These are phyloP conservation scores for Andrena cerasifolii DNA, from an alignment of 1,140 invertebrate genomes.

Conservation along the genomic window DNA sequence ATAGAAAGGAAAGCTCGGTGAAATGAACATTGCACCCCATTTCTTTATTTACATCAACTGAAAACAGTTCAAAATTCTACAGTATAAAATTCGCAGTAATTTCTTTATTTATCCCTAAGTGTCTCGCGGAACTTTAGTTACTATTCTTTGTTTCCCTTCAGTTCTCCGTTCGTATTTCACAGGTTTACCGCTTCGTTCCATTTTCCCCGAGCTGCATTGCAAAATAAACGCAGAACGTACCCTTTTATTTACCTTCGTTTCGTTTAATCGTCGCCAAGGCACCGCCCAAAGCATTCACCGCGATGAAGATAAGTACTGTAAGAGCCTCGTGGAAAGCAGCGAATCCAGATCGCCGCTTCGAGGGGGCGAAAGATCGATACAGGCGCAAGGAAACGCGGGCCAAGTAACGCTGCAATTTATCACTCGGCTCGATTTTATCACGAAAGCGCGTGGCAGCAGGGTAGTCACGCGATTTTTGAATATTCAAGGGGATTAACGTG, in stretches of 20 bases:
- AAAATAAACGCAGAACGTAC: no score
- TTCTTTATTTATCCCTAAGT: no score
- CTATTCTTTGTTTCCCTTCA: no score
- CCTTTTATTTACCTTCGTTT: no score
- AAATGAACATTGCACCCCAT: no score
- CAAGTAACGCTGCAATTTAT: not conserved
- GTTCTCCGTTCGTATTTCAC: no score
- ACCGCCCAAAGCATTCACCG: not conserved
- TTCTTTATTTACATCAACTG: no score
- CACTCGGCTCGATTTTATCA: not conserved
- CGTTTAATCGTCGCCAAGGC: not conserved
- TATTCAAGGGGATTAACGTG: conserved; percentile 11
- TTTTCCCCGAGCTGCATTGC: no score
- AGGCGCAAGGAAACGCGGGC: not conserved
- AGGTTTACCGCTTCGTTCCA: no score
- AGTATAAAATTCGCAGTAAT: no score
- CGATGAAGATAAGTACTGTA: not conserved
- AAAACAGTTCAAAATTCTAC: no score
- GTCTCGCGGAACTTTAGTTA: no score
- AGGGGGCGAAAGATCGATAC: conserved; percentile 17
- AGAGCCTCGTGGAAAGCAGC: not conserved
- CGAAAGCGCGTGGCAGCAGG: not conserved
- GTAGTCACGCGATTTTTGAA: conserved; percentile 38
- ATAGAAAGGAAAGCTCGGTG: not conserved
- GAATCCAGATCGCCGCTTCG: not conserved